Percentiles rank a stretch among this genome's conserved stretches.
phyloP scores from a whole-genome alignment of 1,140 invertebrate species.

The Megalopta genalis region DNA sequence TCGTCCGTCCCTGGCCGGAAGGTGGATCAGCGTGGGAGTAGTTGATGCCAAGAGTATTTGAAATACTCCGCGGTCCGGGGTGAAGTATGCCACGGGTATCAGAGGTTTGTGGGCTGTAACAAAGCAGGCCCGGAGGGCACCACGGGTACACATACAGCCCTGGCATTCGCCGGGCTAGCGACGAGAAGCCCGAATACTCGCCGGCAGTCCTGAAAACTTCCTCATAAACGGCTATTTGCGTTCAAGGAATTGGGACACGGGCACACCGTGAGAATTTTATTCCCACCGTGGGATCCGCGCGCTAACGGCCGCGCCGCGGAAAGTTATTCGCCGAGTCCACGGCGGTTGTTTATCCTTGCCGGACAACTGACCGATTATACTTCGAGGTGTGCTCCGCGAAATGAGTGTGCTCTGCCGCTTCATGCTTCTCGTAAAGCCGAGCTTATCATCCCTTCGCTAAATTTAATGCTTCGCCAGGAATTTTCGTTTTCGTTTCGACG shows the following conservation, averaged over 20 bases:
- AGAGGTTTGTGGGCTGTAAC: constrained; percentile 61
- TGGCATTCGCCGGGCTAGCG: constrained; percentile 55
- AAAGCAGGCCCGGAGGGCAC: constrained; percentile 66
- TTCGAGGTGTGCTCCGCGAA: no score
- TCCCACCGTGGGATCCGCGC: not conserved
- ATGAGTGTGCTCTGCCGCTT: no score
- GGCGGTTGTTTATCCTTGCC: not conserved
- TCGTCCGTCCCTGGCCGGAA: constrained; percentile 33
- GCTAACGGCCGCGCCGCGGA: not conserved
- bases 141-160: constrained; percentile 51
- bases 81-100: constrained; percentile 64
- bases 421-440: no score
- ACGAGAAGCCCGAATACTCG: constrained; percentile 46
- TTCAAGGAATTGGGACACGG: constrained; percentile 37
- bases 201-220: constrained; percentile 56
- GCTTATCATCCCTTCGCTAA: no score
- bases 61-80: constrained; percentile 60
- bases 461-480: no score
- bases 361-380: not conserved
- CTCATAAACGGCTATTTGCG: constrained; percentile 53
- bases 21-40: constrained; percentile 53
- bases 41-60: constrained; percentile 67
- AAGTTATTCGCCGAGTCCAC: not conserved
- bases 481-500: no score
- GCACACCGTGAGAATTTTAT: constrained; percentile 28